A percentile compares a stretch with the other conserved stretches of the same genome.
phyloP scores from a whole-genome alignment of 1,140 invertebrate species.

The Lepidostoma basale region DNA sequence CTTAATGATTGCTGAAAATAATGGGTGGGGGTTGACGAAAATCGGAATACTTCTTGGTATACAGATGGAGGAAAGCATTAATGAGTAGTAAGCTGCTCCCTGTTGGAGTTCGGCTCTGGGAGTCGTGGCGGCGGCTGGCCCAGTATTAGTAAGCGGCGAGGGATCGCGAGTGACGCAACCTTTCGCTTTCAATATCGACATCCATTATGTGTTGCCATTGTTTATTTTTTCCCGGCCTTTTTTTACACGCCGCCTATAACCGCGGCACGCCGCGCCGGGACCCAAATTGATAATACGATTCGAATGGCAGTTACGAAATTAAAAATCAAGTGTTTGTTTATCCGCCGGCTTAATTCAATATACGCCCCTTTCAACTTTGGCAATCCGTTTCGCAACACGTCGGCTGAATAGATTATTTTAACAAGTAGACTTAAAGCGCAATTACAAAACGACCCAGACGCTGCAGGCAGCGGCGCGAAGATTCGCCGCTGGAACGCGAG shows the following conservation, averaged over 20 bases:
- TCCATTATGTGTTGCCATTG: slow-evolving; percentile 41
- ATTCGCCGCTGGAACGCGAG: too few relatives aligned
- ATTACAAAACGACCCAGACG: background rate
- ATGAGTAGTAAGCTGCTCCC: background rate
- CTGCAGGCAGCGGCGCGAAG: too few relatives aligned
- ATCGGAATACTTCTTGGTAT: too few relatives aligned
- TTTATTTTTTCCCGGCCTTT: slow-evolving; percentile 38
- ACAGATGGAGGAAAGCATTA: too few relatives aligned
- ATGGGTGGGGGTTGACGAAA: too few relatives aligned
- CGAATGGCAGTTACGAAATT: slow-evolving; percentile 26
- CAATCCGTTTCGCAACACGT: slow-evolving; percentile 20
- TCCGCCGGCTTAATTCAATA: slow-evolving; percentile 36
- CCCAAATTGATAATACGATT: slow-evolving; percentile 20
- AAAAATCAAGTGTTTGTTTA: slow-evolving; percentile 39
- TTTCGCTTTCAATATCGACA: slow-evolving; percentile 46
- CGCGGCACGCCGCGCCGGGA: slow-evolving; percentile 15
- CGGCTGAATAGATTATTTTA: slow-evolving; percentile 18
- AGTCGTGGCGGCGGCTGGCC: slow-evolving; percentile 37
- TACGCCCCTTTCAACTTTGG: slow-evolving; percentile 28
- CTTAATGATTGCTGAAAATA: too few relatives aligned
- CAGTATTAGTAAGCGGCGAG: slow-evolving; percentile 38
- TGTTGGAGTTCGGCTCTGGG: slow-evolving; percentile 23
- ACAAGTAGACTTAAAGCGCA: background rate
- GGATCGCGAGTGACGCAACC: slow-evolving; percentile 38
- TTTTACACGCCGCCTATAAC: slow-evolving; percentile 19